phyloP scores from a whole-genome alignment of 2,888 invertebrate genomes.

The Nemapogon koenigi region DNA sequence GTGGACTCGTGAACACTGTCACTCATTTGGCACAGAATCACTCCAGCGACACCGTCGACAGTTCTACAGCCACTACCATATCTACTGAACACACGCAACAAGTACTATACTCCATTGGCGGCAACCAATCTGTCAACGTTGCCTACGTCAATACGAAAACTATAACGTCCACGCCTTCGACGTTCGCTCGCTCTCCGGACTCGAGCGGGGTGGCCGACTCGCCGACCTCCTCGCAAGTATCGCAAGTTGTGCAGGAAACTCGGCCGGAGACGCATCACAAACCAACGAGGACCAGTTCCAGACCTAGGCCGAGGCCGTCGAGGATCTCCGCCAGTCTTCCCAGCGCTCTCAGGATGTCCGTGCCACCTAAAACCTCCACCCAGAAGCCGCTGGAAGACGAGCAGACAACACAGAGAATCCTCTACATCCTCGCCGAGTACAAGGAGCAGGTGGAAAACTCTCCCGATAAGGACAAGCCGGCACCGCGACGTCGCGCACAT shows the following conservation, averaged over 20 bases:
- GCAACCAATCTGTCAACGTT: constrained; percentile 38
- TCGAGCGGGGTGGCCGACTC: constrained; percentile 27
- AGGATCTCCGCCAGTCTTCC: constrained; percentile 63
- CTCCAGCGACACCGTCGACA: constrained; percentile 35
- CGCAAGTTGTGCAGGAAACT: constrained; percentile 29
- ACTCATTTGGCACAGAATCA: constrained; percentile 12
- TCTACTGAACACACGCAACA: constrained; percentile 40
- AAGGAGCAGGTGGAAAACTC: constrained; percentile 81
- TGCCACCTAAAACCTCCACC: constrained; percentile 59
- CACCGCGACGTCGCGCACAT: constrained; percentile 77
- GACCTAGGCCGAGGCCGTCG: constrained; percentile 45
- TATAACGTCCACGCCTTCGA: constrained; percentile 43
- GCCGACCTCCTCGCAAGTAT: constrained; percentile 22
- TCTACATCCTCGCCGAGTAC: constrained; percentile 80
- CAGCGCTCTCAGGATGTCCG: constrained; percentile 67
- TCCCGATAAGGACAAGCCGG: constrained; percentile 83
- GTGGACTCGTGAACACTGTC: constrained; percentile 24
- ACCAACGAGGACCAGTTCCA: constrained; percentile 41
- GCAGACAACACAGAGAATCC: constrained; percentile 79
- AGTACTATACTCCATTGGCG: constrained; percentile 33
- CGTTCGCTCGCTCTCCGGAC: constrained; percentile 37
- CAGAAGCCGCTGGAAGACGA: constrained; percentile 84
- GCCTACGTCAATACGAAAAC: constrained; percentile 36
- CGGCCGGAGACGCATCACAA: constrained; percentile 34
- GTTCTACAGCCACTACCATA: constrained; percentile 16